Evolutionary conservation across 2,888 invertebrate genomes (phyloP), one percentile per base, ranked within the genome.

Genomic region (Ophion ellenae): DNA sequence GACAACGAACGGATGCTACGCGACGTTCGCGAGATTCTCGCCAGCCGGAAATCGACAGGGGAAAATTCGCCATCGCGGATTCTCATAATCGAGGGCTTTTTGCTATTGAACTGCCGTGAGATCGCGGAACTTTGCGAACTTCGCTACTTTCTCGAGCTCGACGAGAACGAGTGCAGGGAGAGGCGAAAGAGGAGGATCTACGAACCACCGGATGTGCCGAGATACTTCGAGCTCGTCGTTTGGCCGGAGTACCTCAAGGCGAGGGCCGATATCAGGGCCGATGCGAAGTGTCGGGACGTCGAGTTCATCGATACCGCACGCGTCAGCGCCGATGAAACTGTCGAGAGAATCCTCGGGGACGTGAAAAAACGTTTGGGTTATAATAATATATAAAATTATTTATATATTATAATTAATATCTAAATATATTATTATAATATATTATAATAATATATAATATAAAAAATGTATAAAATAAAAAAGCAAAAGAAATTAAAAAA

Each of bases 141-240:
- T 28, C 97, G 97, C 91, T 98, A 97, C 94, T 98, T 97, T 93
- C 94, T 98, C 84, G 96, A 96, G 64, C 93, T 98, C 90, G 95
- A 95, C 75, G 96, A 95, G 92, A 96, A 96, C 47, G 96, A 96
- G 92, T 97, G 98, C 90, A 94, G 94, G 88, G 89, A 95, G 47
- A 95, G 98, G 32, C 95, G 98, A 85, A 92, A 93, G 53, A 90
- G 90, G 32, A 94, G 97, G 57, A 93, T 95, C n/a, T 99, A 99
- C 93, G 96, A 97, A 77, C 99, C 99, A 28, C 97, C 98, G 0
- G 98, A 99, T 94, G 95, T 97, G 2, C 96, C 96, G 0, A 98
- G 98, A 0, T 99, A 99, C 95, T 98, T 98, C 94, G 98, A 98
- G 67, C 94, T 94, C 88, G 96, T 97, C 92, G 98, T 97, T n/a